phyloP scores from a whole-genome alignment of 2,888 invertebrate genomes.

The Drosophila imparisetae region DNA sequence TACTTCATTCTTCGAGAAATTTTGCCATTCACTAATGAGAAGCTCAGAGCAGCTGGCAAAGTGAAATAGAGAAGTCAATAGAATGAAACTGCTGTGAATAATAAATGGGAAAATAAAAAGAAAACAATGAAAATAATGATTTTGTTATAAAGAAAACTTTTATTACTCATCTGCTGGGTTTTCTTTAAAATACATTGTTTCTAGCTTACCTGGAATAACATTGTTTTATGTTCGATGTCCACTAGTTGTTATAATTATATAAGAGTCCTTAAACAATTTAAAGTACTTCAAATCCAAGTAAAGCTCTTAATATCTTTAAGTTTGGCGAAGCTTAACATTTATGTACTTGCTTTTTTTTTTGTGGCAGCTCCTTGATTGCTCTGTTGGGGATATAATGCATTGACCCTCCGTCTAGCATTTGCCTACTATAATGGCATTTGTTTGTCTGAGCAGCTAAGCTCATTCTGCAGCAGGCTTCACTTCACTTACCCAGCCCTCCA shows the following conservation, averaged over 20 bases:
- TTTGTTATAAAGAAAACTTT: background rate
- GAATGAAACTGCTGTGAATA: conserved; percentile 17
- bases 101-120: conserved; percentile 3
- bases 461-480: conserved; percentile 19
- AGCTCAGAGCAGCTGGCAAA: conserved; percentile 8
- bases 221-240: background rate
- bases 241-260: background rate
- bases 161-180: background rate
- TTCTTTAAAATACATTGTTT: background rate
- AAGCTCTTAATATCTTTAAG: background rate
- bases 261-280: background rate
- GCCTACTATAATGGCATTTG: conserved; percentile 31
- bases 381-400: conserved; percentile 11
- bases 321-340: background rate
- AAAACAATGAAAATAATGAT: conserved; percentile 2
- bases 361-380: background rate
- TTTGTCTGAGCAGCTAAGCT: conserved; percentile 31
- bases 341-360: background rate
- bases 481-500: background rate
- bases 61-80: conserved; percentile 5
- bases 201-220: background rate
- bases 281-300: background rate
- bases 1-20: conserved; percentile 2
- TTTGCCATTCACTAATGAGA: conserved; percentile 20
- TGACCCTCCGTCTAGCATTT: conserved; percentile 24